phyloP scores from a whole-genome alignment of 64 coral and sea anemone species.

The Montipora efflorescens region DNA sequence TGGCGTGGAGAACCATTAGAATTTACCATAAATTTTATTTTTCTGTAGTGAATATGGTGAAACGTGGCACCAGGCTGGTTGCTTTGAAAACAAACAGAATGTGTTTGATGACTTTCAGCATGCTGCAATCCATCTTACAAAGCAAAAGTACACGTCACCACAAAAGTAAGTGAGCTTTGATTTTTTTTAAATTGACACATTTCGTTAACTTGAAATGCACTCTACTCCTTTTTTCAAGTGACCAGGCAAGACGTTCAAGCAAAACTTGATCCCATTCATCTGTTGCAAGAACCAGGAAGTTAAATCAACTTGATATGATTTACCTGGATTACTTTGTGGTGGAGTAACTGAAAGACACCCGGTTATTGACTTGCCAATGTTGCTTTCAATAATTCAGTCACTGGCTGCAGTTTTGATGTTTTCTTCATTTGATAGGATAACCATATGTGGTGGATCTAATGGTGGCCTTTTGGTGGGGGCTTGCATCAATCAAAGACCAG shows the following conservation, averaged over 20 bases:
- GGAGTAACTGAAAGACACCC: too few species aligned
- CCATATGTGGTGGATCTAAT: constrained; percentile 94
- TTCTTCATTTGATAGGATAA: constrained; percentile 57
- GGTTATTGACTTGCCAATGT: too few species aligned
- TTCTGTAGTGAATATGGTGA: constrained; percentile 90
- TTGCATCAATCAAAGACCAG: constrained; percentile 93
- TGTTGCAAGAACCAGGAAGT: too few species aligned
- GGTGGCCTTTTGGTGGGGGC: constrained; percentile 93
- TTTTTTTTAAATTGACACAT: too few species aligned
- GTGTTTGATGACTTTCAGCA: constrained; percentile 99
- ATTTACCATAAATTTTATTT: not conserved
- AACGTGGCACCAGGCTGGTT: constrained; percentile 91
- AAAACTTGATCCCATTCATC: too few species aligned
- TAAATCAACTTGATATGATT: too few species aligned
- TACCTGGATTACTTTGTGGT: too few species aligned
- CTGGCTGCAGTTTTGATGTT: not conserved
- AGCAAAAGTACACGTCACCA: constrained; percentile 77
- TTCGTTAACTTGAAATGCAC: too few species aligned
- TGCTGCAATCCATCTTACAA: constrained; percentile 87
- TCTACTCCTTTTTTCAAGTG: too few species aligned
- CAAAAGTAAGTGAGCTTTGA: constrained; percentile 54
- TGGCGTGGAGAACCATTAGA: too few species aligned
- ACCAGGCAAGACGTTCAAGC: too few species aligned
- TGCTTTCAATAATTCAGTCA: too few species aligned
- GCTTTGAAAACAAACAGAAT: constrained; percentile 97